phyloP scores from a whole-genome alignment of 2,888 invertebrate species.

The Byasa hedistus region DNA sequence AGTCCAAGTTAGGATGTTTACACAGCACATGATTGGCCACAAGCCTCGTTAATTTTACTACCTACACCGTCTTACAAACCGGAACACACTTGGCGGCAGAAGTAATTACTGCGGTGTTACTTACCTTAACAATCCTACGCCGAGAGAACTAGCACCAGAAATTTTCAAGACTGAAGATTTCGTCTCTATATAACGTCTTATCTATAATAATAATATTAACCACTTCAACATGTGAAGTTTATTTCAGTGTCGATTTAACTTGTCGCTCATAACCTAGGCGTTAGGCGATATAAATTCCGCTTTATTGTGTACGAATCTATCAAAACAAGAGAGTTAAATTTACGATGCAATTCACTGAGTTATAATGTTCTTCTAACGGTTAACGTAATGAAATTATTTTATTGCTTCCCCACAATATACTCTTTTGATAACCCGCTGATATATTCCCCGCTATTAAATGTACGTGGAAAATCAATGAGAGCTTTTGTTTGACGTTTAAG shows the following conservation, averaged over 20 bases:
- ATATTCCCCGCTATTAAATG: constrained; percentile 16
- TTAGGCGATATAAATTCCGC: constrained; percentile 9
- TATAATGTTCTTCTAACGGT: constrained; percentile 27
- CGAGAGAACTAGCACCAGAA: too few species aligned
- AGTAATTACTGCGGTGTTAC: too few species aligned
- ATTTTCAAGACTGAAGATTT: too few species aligned
- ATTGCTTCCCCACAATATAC: constrained; percentile 21
- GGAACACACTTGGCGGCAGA: too few species aligned
- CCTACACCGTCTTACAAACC: too few species aligned
- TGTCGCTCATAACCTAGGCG: constrained; percentile 15
- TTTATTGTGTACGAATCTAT: constrained; percentile 17
- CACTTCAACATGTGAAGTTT: not conserved
- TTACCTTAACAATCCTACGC: too few species aligned
- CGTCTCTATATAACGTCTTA: not conserved
- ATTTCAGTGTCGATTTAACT: constrained; percentile 3
- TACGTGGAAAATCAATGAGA: constrained; percentile 23
- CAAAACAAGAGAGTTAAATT: constrained; percentile 28
- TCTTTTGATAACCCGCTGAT: constrained; percentile 20
- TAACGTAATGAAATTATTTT: constrained; percentile 29
- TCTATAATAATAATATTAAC: not conserved
- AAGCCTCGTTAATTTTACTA: too few species aligned
- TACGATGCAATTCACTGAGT: constrained; percentile 19
- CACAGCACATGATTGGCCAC: too few species aligned
- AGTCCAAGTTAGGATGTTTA: too few species aligned
- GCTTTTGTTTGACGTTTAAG: constrained; percentile 12